Percentiles rank a stretch among this genome's conserved stretches.
Conservation (phyloP, 2,113 vertebrate genomes). For the Brienomyrus brachyistius region DNA sequence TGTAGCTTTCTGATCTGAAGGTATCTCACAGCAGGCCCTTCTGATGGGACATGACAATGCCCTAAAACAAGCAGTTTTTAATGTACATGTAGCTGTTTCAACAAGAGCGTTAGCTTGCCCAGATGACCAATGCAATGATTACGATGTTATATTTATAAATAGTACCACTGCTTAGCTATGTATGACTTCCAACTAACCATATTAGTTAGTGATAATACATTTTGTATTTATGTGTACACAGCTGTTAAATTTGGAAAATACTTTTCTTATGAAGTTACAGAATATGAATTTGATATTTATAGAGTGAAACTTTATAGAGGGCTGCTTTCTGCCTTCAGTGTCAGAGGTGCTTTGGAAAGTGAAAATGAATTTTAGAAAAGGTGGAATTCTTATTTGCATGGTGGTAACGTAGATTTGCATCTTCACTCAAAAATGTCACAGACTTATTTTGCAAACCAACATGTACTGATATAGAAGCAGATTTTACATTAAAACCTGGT, state of each 20-base stretch:
- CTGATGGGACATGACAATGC: not conserved
- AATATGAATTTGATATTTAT: not conserved
- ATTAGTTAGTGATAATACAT: not conserved
- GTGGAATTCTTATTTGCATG: not conserved
- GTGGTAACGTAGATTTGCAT: not conserved
- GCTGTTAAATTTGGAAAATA: not conserved
- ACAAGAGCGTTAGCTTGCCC: not conserved
- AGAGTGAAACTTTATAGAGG: not conserved
- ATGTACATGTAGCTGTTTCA: not conserved
- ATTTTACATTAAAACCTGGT: not conserved
- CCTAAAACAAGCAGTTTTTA: not conserved
- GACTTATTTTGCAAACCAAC: not conserved
- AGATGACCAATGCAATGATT: not conserved
- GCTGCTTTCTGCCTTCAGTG: not conserved
- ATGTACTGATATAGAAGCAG: not conserved
- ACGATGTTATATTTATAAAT: not conserved
- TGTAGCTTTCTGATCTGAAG: not conserved
- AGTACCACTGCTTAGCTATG: not conserved
- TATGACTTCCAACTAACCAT: not conserved
- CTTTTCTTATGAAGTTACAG: not conserved
- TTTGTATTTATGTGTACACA: not conserved
- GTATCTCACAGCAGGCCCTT: not conserved
- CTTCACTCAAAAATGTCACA: not conserved
- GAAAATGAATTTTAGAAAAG: not conserved
- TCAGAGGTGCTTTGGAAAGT: not conserved